Percentiles rank a stretch among this genome's conserved stretches.
Evolutionary conservation across 2,113 vertebrate genomes (phyloP).

Genomic region (Corythornis madagascariensis): DNA sequence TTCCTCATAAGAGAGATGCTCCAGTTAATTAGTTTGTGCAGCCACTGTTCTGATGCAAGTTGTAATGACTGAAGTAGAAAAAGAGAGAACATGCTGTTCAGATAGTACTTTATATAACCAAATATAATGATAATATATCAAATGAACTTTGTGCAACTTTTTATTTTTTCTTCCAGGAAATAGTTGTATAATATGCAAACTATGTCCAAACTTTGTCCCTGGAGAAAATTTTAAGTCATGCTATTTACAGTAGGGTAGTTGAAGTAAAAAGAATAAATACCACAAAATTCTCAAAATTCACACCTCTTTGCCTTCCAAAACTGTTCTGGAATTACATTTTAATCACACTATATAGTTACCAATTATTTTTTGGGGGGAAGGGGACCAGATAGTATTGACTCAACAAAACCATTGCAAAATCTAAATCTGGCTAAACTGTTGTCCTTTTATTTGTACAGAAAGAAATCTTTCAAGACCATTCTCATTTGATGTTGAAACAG

Average conservation of each 20-base stretch:
- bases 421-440: neutral
- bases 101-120: neutral
- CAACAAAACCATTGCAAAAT: neutral
- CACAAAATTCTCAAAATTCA: neutral
- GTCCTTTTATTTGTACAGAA: neutral
- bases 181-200: neutral
- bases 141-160: neutral
- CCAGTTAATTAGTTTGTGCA: neutral
- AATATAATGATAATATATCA: neutral
- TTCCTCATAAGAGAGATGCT: neutral
- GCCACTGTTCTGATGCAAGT: neutral
- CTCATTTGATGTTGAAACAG: neutral
- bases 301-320: neutral
- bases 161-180: neutral
- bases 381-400: neutral
- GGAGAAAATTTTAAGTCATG: neutral
- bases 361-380: neutral
- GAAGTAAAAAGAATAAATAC: neutral
- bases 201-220: neutral
- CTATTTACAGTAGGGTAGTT: neutral
- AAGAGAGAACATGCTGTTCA: neutral
- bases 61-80: neutral
- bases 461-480: neutral
- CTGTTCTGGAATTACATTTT: neutral
- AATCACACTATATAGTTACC: neutral